A percentile compares a stretch with the other conserved stretches of the same genome.
These are phyloP conservation scores for Gastrophysa polygoni DNA, from an alignment of 2,888 invertebrate genomes.

Conservation along the genomic window DNA sequence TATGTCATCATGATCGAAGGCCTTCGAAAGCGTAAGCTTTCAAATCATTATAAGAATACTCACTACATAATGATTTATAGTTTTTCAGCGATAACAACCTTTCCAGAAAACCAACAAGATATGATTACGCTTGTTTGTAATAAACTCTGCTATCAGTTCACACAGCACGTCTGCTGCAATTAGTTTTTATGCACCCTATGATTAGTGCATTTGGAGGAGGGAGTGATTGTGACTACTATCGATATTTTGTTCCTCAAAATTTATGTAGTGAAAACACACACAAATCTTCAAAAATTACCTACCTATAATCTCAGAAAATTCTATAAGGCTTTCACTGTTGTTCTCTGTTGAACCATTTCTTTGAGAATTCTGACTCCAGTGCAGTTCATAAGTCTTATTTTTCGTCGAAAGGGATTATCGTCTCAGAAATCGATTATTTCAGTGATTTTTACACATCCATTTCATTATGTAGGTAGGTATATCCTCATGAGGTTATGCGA, in stretches of 20 bases:
- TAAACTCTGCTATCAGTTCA: neutral
- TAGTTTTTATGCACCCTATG: neutral
- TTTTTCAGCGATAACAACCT: conserved; percentile 21
- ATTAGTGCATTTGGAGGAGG: neutral
- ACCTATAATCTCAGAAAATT: too few species aligned
- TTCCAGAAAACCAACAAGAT: neutral
- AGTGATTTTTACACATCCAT: too few species aligned
- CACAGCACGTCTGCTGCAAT: neutral
- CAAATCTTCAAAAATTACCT: too few species aligned
- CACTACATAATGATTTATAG: conserved; percentile 21
- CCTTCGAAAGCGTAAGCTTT: conserved; percentile 11
- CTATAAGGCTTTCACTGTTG: too few species aligned
- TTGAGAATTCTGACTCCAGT: too few species aligned
- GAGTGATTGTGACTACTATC: conserved; percentile 1
- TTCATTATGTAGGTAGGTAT: too few species aligned
- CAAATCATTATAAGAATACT: conserved; percentile 24
- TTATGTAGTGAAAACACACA: neutral
- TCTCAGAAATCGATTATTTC: too few species aligned
- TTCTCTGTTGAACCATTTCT: too few species aligned
- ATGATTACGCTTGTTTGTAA: conserved; percentile 6
- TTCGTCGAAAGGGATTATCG: too few species aligned
- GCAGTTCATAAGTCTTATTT: too few species aligned
- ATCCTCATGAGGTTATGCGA: too few species aligned
- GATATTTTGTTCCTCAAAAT: neutral
- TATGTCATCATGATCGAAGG: conserved; percentile 23